These are phyloP conservation scores for Zoanthus sociatus DNA, from an alignment of 92 coral and sea anemone genomes.

Conservation along the genomic window DNA sequence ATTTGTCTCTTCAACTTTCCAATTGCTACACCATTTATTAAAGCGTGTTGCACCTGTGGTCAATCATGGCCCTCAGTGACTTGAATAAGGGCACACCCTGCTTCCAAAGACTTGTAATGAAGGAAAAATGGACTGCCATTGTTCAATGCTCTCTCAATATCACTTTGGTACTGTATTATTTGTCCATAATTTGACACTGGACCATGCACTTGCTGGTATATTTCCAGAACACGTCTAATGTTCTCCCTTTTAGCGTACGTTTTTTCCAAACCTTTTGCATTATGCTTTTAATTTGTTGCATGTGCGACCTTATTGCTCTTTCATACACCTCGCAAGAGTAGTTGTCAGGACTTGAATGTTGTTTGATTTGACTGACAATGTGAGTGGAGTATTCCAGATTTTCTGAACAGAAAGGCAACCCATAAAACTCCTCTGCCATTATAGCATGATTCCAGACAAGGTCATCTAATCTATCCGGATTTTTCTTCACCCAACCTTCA, in stretches of 20 bases:
- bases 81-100: too few species aligned
- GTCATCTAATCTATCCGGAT: slow-evolving; percentile 50
- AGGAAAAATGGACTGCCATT: too few species aligned
- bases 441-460: slow-evolving; percentile 79
- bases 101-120: too few species aligned
- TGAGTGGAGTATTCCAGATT: slow-evolving; percentile 81
- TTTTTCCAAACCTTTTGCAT: slow-evolving; percentile 76
- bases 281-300: slow-evolving; percentile 77
- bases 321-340: slow-evolving; percentile 84
- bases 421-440: slow-evolving; percentile 78
- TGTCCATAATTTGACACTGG: slow-evolving; percentile 58
- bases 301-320: slow-evolving; percentile 66
- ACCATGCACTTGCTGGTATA: slow-evolving; percentile 54
- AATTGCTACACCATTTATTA: too few species aligned
- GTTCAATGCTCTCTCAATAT: too few species aligned
- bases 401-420: slow-evolving; percentile 66
- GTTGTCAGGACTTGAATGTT: slow-evolving; percentile 77
- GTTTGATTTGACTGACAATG: slow-evolving; percentile 52
- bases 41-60: too few species aligned
- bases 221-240: slow-evolving; percentile 49
- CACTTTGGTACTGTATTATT: not conserved
- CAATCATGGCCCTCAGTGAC: too few species aligned
- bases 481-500: slow-evolving; percentile 51
- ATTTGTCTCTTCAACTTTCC: too few species aligned
- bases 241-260: slow-evolving; percentile 70